Evolutionary conservation across 2,797 vertebrate genomes (phyloP).

Genomic region (Acanthis flammea): DNA sequence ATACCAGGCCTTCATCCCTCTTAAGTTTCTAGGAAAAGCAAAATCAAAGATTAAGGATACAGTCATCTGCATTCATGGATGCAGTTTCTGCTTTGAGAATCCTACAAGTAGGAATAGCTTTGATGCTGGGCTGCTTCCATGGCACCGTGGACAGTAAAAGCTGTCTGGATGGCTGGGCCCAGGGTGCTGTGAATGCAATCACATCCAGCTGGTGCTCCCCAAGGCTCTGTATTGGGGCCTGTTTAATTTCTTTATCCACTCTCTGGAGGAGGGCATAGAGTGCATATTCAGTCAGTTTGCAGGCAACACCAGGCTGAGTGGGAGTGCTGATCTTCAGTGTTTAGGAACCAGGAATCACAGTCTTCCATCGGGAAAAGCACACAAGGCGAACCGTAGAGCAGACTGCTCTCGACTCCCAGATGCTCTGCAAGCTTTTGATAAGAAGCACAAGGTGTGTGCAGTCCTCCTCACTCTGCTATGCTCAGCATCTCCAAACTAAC

Average conservation of each 20-base stretch:
- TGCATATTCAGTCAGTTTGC: background rate
- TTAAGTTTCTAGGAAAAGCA: background rate
- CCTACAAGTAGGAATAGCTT: background rate
- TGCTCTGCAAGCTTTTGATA: background rate
- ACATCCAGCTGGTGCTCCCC: background rate
- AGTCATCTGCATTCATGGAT: background rate
- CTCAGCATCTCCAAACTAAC: background rate
- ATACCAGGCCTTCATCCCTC: background rate
- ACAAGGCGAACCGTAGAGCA: background rate
- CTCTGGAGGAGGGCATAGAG: rapidly evolving
- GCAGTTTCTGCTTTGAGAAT: background rate
- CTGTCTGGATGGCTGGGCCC: no score
- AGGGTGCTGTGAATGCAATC: background rate
- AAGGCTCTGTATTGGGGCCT: background rate
- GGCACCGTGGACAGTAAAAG: background rate
- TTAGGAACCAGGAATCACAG: background rate
- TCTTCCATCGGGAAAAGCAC: background rate
- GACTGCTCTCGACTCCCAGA: background rate
- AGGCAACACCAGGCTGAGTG: background rate
- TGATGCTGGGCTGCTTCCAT: background rate
- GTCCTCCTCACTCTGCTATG: background rate
- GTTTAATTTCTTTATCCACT: background rate
- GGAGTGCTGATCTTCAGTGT: background rate
- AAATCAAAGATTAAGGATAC: background rate
- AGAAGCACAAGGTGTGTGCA: background rate